Conservation (phyloP, 1,140 invertebrate genomes). For the Zelostemma sp. region DNA sequence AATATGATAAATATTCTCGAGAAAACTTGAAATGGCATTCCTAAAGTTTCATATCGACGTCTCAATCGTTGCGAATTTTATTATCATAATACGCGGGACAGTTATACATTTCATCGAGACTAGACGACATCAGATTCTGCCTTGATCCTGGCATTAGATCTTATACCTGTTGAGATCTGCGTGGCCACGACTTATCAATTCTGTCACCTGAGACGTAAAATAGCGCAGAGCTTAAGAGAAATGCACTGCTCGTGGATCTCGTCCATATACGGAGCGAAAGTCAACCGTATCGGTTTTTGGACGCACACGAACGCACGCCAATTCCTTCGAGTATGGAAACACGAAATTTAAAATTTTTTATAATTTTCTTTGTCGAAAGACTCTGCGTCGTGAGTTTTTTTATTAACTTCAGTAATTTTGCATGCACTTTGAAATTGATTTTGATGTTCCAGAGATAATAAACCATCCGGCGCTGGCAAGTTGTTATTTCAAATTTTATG, state of each 20-base stretch:
- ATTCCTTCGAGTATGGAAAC: constrained; percentile 11
- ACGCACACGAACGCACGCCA: constrained; percentile 16
- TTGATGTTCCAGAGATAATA: no score
- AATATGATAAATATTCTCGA: no score
- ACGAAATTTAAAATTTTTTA: constrained; percentile 4
- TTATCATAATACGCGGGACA: constrained; percentile 1
- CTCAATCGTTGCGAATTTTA: constrained; percentile 4
- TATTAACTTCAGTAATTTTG: no score
- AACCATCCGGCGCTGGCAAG: no score
- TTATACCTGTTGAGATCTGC: background rate
- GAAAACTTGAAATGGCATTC: no score
- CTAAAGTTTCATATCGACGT: no score
- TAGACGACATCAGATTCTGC: constrained; percentile 9
- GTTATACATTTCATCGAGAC: background rate
- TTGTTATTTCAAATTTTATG: background rate
- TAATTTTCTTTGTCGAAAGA: no score
- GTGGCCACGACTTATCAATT: constrained; percentile 15
- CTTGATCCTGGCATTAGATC: constrained; percentile 31
- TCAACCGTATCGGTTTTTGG: constrained; percentile 53
- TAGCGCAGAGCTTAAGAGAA: constrained; percentile 34
- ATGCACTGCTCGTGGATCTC: constrained; percentile 53
- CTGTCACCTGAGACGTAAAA: constrained; percentile 10
- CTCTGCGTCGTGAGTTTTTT: no score
- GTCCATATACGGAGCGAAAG: constrained; percentile 68
- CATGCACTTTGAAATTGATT: no score